Percentiles rank a stretch among this genome's conserved stretches.
These are phyloP conservation scores for Gymnothorax reevesii DNA, from an alignment of 2,797 vertebrate genomes.

Conservation along the genomic window DNA sequence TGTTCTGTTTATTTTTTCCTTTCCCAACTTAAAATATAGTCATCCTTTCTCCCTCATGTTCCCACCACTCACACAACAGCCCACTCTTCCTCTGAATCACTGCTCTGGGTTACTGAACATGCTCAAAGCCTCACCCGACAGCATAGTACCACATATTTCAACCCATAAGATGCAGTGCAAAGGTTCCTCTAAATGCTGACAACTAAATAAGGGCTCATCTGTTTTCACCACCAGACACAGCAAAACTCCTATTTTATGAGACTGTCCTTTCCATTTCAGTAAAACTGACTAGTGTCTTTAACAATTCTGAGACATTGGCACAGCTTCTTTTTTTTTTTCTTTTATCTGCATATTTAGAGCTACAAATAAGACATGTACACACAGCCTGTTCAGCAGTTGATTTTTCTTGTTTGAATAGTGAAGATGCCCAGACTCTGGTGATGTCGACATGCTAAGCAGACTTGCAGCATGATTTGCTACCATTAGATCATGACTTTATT, in stretches of 20 bases:
- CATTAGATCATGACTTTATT: too few species aligned
- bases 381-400: too few species aligned
- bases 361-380: not conserved
- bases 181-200: not conserved
- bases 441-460: too few species aligned
- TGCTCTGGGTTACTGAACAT: not conserved
- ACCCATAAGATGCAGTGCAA: not conserved
- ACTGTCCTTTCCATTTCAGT: not conserved
- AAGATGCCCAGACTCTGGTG: too few species aligned
- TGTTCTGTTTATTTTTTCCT: not conserved
- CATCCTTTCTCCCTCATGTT: not conserved
- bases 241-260: not conserved
- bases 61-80: not conserved
- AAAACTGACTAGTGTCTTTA: not conserved
- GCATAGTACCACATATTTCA: not conserved
- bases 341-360: not conserved
- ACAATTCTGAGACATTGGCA: not conserved
- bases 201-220: not conserved
- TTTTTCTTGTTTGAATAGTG: too few species aligned
- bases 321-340: not conserved
- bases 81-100: slow-evolving; percentile 6
- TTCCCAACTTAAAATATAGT: too few species aligned
- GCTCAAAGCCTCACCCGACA: not conserved
- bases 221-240: not conserved
- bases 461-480: too few species aligned